Evolutionary conservation across 1,140 invertebrate species (phyloP), one percentile per base, ranked within the genome.

Genomic region (Latrodectus geometricus): DNA sequence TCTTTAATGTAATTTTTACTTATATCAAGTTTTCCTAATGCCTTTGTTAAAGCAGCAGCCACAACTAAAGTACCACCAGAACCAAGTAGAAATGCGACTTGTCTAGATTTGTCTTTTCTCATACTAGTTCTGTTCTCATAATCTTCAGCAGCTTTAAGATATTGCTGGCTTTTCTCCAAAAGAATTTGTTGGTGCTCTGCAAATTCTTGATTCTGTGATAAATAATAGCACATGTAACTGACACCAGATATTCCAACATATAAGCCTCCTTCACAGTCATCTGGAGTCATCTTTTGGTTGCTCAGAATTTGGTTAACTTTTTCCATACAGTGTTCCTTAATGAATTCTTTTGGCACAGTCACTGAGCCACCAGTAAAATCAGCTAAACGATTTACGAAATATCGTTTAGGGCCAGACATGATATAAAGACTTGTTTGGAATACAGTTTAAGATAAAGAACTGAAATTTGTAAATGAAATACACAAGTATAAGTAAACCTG

Each of bases 241-340:
- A 92, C 89, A 12, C 93, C 93, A n/a, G 91, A 89, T 50, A 90
- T 89, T 8, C 93, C 92, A 23, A 92, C 91, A 89, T 93, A 93
- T 4, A 93, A 80, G 9, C 92, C 92, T 3, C 91, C 91, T 90
- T 92, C 91, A 84, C 90, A 90, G 48, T 91, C 90, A 70, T 77
- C 35, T 17, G 17, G 0, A 17, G 65, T 9, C 5, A 70, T 9
- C 20, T 20, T 66, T 74, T 88, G 82, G 12, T 56, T 15, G 52
- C 48, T 50, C 20, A 86, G 74, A 4, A 88, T 88, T 8, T 75
- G 14, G 12, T 70, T 4, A 11, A 52, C 48, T 56, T 77, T 66
- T 5, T 66, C 15, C 20, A 68, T 4, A 21, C 75, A 74, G 17
- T 35, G n/a, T 7, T 73, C 50, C 52, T 85, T 88, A 1, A 88